Conservation (phyloP, 2,113 vertebrate species). For the Natator depressus region DNA sequence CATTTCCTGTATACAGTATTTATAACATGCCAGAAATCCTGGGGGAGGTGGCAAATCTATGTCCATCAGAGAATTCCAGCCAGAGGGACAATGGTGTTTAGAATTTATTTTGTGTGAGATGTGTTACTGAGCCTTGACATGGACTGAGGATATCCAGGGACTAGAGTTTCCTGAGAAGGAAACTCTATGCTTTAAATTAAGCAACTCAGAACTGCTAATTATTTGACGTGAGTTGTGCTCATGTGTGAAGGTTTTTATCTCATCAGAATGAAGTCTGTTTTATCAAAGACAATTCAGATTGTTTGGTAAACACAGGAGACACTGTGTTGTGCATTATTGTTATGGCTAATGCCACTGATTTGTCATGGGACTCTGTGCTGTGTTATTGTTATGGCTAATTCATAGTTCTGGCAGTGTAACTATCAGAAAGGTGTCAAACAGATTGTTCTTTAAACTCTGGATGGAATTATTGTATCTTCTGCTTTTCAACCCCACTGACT, state of each 20-base stretch:
- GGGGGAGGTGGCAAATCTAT: background rate
- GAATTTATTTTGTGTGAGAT: background rate
- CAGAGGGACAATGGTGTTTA: background rate
- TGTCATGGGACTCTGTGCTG: background rate
- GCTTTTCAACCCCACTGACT: background rate
- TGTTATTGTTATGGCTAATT: background rate
- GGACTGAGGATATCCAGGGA: background rate
- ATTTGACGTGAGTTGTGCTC: background rate
- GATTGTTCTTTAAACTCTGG: background rate
- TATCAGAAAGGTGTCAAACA: background rate
- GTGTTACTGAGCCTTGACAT: background rate
- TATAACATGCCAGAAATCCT: background rate
- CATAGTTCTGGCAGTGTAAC: background rate
- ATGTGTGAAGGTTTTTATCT: background rate
- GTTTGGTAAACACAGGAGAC: background rate
- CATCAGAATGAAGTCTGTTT: background rate
- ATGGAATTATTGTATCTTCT: background rate
- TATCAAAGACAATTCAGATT: background rate
- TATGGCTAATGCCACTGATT: background rate
- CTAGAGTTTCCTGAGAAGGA: background rate
- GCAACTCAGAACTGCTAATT: background rate
- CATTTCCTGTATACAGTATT: background rate
- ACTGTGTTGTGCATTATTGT: background rate
- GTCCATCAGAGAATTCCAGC: background rate
- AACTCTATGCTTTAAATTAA: background rate